Base-by-base conservation (phyloP, 2,888 invertebrate species). In the Acholoe squamosa region DNA sequence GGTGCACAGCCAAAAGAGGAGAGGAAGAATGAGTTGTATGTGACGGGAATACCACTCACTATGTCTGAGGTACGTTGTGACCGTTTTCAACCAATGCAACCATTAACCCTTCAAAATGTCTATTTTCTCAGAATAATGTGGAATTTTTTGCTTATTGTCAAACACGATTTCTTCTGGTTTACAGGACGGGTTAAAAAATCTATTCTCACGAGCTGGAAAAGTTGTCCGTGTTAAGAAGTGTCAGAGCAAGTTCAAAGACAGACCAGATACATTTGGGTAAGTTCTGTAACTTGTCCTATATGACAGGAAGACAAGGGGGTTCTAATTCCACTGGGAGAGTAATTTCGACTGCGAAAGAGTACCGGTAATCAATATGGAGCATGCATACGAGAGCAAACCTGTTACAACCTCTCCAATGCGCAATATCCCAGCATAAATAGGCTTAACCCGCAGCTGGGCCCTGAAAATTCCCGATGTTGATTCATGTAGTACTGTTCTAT, bases 251-350 rank as follows among this genome's bases (percentile, higher is more conserved):
- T 28, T 71, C 28, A 25, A 0, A n/a, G 25, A 14, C 14, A 71
- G 71, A 71, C 71, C 71, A 28, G 71, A 71, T 34, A 84, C 84
- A 3, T 84, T n/a, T 84, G 84, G 84, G 84, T 84, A 84, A 84
- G 84, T 22, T 12, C 12, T 51, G 5, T 31, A 31, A 31, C n/a
- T 43, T 14, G 54, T 54, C 19, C 19, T 10, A 14, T 54, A 14
- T 10, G 10, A 14, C 10, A 54, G 19, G 54, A 14, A 54, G 10
- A 14, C 54, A 54, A 10, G 10, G 54, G 12, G 10, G 54, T 54
- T 54, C 12, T 54, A 19, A 14, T 14, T 54, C 10, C 10, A 19
- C 10, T 54, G 19, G 19, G 54, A 54, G 12, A 54, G 19, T 14
- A 54, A 54, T 14, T 54, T 10, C 19, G 19, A 54, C 10, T 54